phyloP scores from a whole-genome alignment of 2,113 vertebrate species.

The Peucedramus taeniatus region DNA sequence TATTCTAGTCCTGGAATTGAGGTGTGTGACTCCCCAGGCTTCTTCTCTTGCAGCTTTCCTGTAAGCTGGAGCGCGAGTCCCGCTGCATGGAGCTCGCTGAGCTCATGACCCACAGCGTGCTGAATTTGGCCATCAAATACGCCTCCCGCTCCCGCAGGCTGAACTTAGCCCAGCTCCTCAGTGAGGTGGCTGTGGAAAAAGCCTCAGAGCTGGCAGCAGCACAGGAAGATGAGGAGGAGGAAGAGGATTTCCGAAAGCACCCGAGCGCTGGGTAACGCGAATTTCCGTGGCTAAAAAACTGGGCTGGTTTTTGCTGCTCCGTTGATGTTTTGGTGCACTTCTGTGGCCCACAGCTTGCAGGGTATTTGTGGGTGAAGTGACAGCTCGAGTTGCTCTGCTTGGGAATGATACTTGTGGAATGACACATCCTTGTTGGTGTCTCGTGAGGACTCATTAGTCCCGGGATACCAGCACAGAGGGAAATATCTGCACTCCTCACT shows the following conservation, averaged over 20 bases:
- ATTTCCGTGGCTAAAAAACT: background rate
- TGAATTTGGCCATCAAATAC: constrained; percentile 90
- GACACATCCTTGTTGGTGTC: background rate
- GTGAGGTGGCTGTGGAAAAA: constrained; percentile 85
- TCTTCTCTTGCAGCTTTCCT: constrained; percentile 82
- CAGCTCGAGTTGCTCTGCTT: background rate
- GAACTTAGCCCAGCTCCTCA: constrained; percentile 85
- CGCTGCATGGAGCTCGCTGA: constrained; percentile 91
- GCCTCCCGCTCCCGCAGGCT: constrained; percentile 87
- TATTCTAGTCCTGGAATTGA: background rate
- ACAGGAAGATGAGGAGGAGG: constrained; percentile 49
- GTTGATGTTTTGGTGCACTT: accelerated
- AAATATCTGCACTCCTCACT: background rate
- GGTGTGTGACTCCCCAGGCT: background rate
- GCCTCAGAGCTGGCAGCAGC: constrained; percentile 71
- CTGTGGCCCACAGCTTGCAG: background rate
- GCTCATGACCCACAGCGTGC: constrained; percentile 87
- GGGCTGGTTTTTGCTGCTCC: background rate
- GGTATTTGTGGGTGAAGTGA: background rate
- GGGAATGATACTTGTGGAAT: accelerated
- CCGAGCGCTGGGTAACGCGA: constrained; percentile 70
- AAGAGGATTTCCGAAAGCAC: constrained; percentile 62
- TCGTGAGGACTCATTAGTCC: background rate
- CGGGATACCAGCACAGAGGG: background rate
- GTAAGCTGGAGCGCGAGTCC: constrained; percentile 92